Evolutionary conservation across 2,113 vertebrate genomes (phyloP).

Genomic region (Podilymbus podiceps): DNA sequence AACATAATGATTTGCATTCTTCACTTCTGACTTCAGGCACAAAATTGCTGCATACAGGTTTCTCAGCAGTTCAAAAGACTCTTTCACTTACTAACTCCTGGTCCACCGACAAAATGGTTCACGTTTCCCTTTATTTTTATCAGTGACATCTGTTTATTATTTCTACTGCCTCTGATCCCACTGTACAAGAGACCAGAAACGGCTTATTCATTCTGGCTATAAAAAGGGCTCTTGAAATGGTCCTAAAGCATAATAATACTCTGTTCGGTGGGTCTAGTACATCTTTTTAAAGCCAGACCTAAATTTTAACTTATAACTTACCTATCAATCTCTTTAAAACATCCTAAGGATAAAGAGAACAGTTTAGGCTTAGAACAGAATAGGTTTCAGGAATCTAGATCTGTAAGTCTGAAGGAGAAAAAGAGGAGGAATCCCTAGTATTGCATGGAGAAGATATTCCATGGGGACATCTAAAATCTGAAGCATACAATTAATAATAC

Average conservation of each 20-base stretch:
- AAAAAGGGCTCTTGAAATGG: neutral
- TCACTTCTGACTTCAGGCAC: neutral
- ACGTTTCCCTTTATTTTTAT: neutral
- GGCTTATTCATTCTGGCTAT: neutral
- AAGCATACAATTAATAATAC: neutral
- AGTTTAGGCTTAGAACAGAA: neutral
- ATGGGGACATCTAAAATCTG: neutral
- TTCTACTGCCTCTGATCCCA: neutral
- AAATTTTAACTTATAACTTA: neutral
- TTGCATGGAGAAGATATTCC: neutral
- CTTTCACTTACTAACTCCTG: neutral
- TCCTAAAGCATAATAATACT: neutral
- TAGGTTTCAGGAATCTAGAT: neutral
- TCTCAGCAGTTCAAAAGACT: neutral
- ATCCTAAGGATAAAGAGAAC: neutral
- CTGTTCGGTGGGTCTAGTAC: neutral
- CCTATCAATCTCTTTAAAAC: neutral
- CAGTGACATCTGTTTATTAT: neutral
- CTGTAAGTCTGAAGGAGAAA: neutral
- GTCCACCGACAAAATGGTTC: neutral
- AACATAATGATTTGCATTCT: neutral
- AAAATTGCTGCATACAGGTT: neutral
- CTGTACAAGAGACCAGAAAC: neutral
- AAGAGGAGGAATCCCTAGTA: neutral
- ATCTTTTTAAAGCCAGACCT: neutral